phyloP scores from a whole-genome alignment of 92 coral and sea anemone genomes.

The Plumapathes pennacea region DNA sequence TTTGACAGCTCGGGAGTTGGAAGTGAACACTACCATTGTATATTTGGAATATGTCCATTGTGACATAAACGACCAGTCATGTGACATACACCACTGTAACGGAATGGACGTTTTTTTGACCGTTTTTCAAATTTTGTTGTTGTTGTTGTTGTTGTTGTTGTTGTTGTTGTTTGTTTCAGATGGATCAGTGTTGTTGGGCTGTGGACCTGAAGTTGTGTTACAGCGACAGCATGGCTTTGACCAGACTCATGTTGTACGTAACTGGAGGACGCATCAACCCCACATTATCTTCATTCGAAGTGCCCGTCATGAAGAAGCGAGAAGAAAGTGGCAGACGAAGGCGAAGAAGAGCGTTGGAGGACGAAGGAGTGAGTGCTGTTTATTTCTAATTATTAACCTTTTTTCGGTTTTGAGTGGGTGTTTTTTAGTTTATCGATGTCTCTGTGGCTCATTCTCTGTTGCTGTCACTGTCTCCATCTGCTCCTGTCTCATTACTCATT shows the following conservation, averaged over 20 bases:
- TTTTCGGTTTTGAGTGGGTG: neutral
- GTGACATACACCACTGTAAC: no score
- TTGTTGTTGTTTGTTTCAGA: constrained; percentile 30
- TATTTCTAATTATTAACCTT: neutral
- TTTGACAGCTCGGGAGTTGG: no score
- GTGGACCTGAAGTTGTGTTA: constrained; percentile 87
- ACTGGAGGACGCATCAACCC: constrained; percentile 78
- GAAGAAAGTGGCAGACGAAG: constrained; percentile 72
- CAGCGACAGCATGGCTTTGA: constrained; percentile 94
- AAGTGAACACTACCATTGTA: no score
- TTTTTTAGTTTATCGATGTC: no score
- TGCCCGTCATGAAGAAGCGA: constrained; percentile 74
- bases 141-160: no score
- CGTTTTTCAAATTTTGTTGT: no score
- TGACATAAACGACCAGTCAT: no score
- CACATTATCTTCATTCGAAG: constrained; percentile 68
- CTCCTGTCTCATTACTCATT: no score
- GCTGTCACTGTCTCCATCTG: no score
- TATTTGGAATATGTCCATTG: no score
- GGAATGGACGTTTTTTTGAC: no score
- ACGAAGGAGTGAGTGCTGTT: constrained; percentile 54
- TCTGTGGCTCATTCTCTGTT: no score
- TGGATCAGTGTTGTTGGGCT: constrained; percentile 83
- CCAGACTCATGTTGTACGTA: constrained; percentile 85
- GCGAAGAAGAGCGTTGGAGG: constrained; percentile 67